Conservation (phyloP, 37 sponge, comb jelly and placozoan genomes). For the Aplysina aerophoba region DNA sequence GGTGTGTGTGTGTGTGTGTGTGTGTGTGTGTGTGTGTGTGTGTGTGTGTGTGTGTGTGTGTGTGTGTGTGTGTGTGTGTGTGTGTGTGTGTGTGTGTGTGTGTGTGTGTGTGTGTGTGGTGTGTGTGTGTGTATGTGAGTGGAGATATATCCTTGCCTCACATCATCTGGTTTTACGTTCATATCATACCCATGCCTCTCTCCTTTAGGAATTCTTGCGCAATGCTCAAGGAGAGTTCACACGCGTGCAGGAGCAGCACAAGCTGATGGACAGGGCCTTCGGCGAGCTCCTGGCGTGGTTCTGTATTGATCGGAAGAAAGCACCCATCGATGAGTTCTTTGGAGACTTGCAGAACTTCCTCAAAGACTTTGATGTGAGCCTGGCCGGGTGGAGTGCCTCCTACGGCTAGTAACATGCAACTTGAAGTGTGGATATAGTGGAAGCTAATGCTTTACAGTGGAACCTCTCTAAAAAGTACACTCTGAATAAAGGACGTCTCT, state of each 20-base stretch:
- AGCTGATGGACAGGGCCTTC: conserved; percentile 80
- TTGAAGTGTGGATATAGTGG: no score
- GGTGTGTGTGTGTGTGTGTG: neutral
- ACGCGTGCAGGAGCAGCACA: conserved; percentile 57
- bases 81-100: conserved; percentile 28
- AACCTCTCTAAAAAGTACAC: no score
- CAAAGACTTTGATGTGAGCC: conserved; percentile 91
- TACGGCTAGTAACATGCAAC: no score
- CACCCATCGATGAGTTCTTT: conserved; percentile 94
- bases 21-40: conserved; percentile 25
- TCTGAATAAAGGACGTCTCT: no score
- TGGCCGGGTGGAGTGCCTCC: no score
- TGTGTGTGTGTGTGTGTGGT: conserved; percentile 13
- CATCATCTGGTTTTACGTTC: neutral
- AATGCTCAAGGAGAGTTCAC: conserved; percentile 58
- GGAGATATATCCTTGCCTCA: no score
- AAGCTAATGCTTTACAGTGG: no score
- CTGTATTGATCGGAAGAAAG: conserved; percentile 85
- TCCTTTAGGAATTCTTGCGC: conserved; percentile 59
- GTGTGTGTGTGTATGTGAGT: neutral
- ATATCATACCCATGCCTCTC: neutral
- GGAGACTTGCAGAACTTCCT: conserved; percentile 81
- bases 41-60: conserved; percentile 23
- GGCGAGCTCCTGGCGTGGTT: conserved; percentile 63
- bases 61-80: conserved; percentile 24